Evolutionary conservation across 2,797 vertebrate genomes (phyloP).

Genomic region (Champsocephalus esox): DNA sequence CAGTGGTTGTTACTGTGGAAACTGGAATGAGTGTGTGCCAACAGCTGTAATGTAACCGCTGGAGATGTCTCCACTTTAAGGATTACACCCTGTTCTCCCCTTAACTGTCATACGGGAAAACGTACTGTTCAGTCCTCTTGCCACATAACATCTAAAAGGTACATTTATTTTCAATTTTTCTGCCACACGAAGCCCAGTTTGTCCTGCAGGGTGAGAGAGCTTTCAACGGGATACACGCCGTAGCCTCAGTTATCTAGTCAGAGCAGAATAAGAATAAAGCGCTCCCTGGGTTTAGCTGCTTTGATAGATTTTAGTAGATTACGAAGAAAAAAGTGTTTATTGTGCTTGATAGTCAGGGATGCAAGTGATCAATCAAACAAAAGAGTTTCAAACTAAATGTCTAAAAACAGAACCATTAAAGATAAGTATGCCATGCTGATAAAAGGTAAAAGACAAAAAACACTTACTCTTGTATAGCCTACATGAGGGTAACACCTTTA

Average conservation of each 20-base stretch:
- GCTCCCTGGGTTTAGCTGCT: constrained; percentile 42
- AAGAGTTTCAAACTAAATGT: constrained; percentile 60
- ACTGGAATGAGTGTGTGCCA: constrained; percentile 63
- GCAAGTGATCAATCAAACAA: constrained; percentile 69
- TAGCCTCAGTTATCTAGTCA: constrained; percentile 59
- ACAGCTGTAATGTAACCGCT: constrained; percentile 67
- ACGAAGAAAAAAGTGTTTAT: constrained; percentile 11
- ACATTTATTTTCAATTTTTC: constrained; percentile 3
- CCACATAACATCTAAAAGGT: constrained; percentile 30
- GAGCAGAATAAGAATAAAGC: constrained; percentile 57
- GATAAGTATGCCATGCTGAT: constrained; percentile 51
- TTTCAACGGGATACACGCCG: constrained; percentile 39
- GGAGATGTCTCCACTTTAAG: constrained; percentile 45
- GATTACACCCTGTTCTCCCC: constrained; percentile 47
- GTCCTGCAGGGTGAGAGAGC: constrained; percentile 25
- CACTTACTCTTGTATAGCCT: background rate
- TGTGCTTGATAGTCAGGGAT: constrained; percentile 14
- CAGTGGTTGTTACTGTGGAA: constrained; percentile 76
- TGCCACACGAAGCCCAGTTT: background rate
- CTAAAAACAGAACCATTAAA: constrained; percentile 57
- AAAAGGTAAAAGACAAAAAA: constrained; percentile 17
- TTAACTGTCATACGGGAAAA: constrained; percentile 42
- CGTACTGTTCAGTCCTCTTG: constrained; percentile 29
- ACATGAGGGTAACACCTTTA: background rate
- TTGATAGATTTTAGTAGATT: constrained; percentile 66